phyloP scores from a whole-genome alignment of 2,797 vertebrate genomes.

The Diplodus sargus region DNA sequence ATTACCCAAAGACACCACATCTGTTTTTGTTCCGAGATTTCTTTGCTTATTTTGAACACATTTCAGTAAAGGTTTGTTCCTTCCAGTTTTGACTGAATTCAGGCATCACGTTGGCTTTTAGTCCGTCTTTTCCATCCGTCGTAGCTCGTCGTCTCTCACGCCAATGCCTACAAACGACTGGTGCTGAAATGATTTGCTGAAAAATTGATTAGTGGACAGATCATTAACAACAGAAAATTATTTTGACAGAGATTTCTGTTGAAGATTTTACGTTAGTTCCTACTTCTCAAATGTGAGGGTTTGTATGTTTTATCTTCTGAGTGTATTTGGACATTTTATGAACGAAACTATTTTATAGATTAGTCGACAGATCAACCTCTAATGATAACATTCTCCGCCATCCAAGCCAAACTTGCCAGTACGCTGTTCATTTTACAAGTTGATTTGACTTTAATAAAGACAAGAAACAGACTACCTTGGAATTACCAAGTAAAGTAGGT shows the following conservation, averaged over 20 bases:
- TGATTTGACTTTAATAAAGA: no score
- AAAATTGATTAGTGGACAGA: not conserved
- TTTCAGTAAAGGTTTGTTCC: conserved; percentile 23
- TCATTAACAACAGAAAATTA: not conserved
- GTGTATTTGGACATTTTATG: not conserved
- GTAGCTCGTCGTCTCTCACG: not conserved
- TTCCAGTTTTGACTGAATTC: conserved; percentile 31
- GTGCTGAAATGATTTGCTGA: not conserved
- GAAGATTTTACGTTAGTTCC: not conserved
- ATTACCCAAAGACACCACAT: conserved; percentile 46
- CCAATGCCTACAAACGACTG: not conserved
- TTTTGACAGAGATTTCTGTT: not conserved
- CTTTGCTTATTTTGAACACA: conserved; percentile 37
- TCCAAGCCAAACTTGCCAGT: not conserved
- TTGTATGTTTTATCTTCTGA: not conserved
- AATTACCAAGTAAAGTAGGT: no score
- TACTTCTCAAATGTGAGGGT: not conserved
- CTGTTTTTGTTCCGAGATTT: conserved; percentile 31
- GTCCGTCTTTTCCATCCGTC: not conserved
- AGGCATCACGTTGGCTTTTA: conserved; percentile 1
- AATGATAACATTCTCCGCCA: not conserved
- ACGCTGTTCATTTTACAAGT: no score
- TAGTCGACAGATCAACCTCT: not conserved
- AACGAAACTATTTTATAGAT: not conserved
- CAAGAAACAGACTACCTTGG: no score